Conservation (phyloP, 2,888 invertebrate genomes). For the Uloborus plumipes region DNA sequence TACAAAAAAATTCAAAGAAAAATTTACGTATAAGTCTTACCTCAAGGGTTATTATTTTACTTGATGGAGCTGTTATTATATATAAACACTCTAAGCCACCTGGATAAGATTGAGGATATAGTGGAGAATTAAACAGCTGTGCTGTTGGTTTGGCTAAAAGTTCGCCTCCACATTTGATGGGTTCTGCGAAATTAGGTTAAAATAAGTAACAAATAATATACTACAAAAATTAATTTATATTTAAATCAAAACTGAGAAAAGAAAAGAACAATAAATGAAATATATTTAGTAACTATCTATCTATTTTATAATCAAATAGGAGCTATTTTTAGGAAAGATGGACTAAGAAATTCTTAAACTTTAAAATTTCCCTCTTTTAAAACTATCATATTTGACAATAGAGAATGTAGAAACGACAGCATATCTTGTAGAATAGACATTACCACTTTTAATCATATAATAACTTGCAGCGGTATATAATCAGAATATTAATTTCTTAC, state of each 20-base stretch:
- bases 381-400: too few species aligned
- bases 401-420: too few species aligned
- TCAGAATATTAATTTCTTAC: too few species aligned
- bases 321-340: too few species aligned
- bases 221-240: background rate
- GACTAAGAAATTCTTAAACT: too few species aligned
- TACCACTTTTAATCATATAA: too few species aligned
- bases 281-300: too few species aligned
- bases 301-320: too few species aligned
- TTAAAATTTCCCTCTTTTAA: too few species aligned
- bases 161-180: slow-evolving; percentile 90
- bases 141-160: slow-evolving; percentile 82
- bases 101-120: slow-evolving; percentile 92
- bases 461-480: too few species aligned
- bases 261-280: too few species aligned
- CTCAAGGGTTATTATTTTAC: slow-evolving; percentile 92
- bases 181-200: slow-evolving; percentile 71
- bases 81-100: slow-evolving; percentile 97
- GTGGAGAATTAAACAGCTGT: slow-evolving; percentile 89
- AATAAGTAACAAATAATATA: slow-evolving; percentile 1
- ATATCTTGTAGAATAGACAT: too few species aligned
- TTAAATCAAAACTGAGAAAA: background rate
- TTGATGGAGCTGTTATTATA: slow-evolving; percentile 89
- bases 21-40: slow-evolving; percentile 70
- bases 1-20: background rate